Evolutionary conservation across 2,113 vertebrate genomes (phyloP), one percentile per base, ranked within the genome.

Genomic region (Tringa solitaria): DNA sequence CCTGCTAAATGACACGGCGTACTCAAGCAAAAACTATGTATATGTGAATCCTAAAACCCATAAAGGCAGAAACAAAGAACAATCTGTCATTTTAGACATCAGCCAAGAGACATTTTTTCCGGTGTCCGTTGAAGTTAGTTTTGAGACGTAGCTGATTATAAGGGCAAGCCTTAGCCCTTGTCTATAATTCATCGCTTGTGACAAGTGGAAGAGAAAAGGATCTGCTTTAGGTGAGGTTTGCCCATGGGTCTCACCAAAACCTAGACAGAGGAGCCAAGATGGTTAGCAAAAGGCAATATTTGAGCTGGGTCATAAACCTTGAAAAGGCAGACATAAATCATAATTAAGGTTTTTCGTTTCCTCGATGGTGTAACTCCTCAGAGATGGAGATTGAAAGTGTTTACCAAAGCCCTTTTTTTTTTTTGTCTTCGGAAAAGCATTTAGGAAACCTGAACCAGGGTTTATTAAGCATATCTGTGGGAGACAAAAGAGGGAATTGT

Each of bases 401-500:
- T 94, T 92, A 95, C 73, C 57, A 57, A 87, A 93, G 73, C 57
- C 32, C 32, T 18, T 80, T 93, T 93, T 54, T 54, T 53, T 48
- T 87, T 95, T 88, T 90, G 68, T 87, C 65, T 84, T 85, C 4
- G 5, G 84, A 73, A 56, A 68, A 87, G 23, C 87, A 50, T 92
- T 96, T 89, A 76, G 81, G 91, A 96, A 97, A 96, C 89, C 69
- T 61, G 80, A 94, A 57, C 67, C 2, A 0, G 65, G 70, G 41
- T 89, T 96, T 96, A 84, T 91, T 95, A 92, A 73, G 84, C 37
- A 78, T 92, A 76, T 95, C 94, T 92, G 57, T 91, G 65, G 53
- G 77, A 96, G 87, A 96, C 81, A 93, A 95, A 96, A 85, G 82
- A 3, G 59, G 37, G 65, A 93, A 96, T 93, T 96, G 87, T 91